phyloP scores from a whole-genome alignment of 2,113 vertebrate species.

The Anser brachyrhynchus region DNA sequence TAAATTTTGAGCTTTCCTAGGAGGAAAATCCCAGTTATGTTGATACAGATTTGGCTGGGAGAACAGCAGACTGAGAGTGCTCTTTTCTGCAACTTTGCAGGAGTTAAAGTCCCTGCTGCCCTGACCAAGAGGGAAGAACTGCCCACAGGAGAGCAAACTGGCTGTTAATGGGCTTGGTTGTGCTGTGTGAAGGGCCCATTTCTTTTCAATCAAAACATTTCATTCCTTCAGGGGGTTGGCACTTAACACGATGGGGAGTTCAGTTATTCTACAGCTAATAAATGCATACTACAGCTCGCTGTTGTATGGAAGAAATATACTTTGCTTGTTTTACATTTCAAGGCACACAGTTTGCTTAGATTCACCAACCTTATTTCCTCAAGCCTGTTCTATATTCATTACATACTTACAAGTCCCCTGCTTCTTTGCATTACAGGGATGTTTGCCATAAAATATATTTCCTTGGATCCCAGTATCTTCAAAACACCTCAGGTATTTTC shows the following conservation, averaged over 20 bases:
- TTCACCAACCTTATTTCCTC: slow-evolving; percentile 1
- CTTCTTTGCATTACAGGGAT: slow-evolving; percentile 4
- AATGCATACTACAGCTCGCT: background rate
- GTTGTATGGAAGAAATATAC: background rate
- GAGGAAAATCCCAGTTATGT: background rate
- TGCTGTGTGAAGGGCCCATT: background rate
- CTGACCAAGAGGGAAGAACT: background rate
- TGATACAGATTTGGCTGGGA: background rate
- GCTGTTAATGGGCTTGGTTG: background rate
- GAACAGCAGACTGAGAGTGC: background rate
- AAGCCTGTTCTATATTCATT: slow-evolving; percentile 49
- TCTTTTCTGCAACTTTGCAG: background rate
- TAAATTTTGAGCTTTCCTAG: background rate
- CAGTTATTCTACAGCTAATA: background rate
- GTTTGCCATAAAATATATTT: slow-evolving; percentile 29
- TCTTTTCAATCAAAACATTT: slow-evolving; percentile 4
- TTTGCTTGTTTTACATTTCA: slow-evolving; percentile 22
- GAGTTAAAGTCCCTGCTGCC: background rate
- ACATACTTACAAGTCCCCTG: background rate
- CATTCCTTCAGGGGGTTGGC: background rate
- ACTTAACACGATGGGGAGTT: background rate
- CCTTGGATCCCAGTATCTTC: slow-evolving; percentile 38
- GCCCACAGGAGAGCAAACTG: background rate
- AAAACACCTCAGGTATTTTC: slow-evolving; percentile 50
- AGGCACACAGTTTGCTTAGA: background rate